Percentiles rank a stretch among this genome's conserved stretches.
Evolutionary conservation across 92 coral and sea anemone genomes (phyloP).

Genomic region (Ricordea florida): DNA sequence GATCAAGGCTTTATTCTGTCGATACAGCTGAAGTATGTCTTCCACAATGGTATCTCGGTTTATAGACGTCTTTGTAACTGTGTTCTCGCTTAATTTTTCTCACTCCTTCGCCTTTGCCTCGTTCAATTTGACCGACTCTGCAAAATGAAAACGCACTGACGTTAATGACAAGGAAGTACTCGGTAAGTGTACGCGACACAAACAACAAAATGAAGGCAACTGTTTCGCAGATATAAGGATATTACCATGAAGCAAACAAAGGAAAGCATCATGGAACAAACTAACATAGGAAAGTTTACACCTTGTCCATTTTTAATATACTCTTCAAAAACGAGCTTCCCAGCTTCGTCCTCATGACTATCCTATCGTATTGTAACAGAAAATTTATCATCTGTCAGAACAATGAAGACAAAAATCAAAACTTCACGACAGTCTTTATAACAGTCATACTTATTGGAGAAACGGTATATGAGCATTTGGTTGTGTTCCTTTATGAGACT

Average conservation of each 20-base stretch:
- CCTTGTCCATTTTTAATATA: constrained; percentile 35
- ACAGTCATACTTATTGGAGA: too few species aligned
- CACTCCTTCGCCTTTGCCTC: constrained; percentile 26
- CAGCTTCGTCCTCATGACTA: neutral
- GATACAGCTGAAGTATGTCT: neutral
- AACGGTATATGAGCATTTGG: neutral
- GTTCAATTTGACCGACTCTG: constrained; percentile 8
- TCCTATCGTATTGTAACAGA: neutral
- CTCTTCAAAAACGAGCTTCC: constrained; percentile 31
- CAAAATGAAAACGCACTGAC: neutral
- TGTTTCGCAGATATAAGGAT: too few species aligned
- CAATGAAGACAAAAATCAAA: too few species aligned
- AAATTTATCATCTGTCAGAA: neutral
- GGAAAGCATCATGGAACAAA: neutral
- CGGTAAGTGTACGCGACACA: neutral
- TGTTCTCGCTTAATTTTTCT: neutral
- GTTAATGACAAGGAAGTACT: neutral
- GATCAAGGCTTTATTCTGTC: neutral
- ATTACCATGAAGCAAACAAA: too few species aligned
- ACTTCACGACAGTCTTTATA: too few species aligned
- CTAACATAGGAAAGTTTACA: neutral
- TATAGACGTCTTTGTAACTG: constrained; percentile 5
- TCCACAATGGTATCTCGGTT: constrained; percentile 18
- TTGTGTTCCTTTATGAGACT: neutral
- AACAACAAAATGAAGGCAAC: neutral